These are phyloP conservation scores for Tilapia sparmanii DNA, from an alignment of 2,113 vertebrate genomes.

Conservation along the genomic window DNA sequence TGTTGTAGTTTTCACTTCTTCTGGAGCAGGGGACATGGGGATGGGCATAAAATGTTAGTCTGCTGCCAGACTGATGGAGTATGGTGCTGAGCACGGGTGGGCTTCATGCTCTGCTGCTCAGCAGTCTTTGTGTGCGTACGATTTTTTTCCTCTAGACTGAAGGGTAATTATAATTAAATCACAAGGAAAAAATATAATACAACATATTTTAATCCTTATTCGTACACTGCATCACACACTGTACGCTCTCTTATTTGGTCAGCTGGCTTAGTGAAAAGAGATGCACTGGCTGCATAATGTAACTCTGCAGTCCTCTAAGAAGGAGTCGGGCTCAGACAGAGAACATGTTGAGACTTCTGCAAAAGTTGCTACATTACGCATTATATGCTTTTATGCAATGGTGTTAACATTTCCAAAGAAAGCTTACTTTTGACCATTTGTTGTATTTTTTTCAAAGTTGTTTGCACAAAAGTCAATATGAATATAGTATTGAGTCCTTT, in stretches of 20 bases:
- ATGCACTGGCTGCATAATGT: not conserved
- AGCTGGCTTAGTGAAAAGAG: not conserved
- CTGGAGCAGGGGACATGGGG: constrained; percentile 13
- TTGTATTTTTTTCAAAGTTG: not conserved
- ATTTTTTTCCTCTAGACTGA: not conserved
- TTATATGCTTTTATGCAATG: not conserved
- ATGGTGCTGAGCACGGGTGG: constrained; percentile 10
- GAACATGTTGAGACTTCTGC: not conserved
- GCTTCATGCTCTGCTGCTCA: constrained; percentile 12
- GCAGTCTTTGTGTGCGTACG: not conserved
- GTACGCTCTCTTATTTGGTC: not conserved
- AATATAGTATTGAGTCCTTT: not conserved
- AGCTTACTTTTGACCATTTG: not conserved
- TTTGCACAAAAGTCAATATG: not conserved
- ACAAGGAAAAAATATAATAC: not conserved
- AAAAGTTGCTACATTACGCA: not conserved
- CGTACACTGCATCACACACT: not conserved
- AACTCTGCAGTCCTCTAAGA: not conserved
- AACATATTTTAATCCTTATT: not conserved
- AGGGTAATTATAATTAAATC: not conserved
- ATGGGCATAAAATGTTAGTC: constrained; percentile 14
- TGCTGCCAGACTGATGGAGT: constrained; percentile 36
- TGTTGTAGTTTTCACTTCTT: constrained; percentile 21
- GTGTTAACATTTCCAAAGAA: not conserved
- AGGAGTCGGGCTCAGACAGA: not conserved